Evolutionary conservation across 2,888 invertebrate genomes (phyloP), one percentile per base, ranked within the genome.

Genomic region (Drepana falcataria): DNA sequence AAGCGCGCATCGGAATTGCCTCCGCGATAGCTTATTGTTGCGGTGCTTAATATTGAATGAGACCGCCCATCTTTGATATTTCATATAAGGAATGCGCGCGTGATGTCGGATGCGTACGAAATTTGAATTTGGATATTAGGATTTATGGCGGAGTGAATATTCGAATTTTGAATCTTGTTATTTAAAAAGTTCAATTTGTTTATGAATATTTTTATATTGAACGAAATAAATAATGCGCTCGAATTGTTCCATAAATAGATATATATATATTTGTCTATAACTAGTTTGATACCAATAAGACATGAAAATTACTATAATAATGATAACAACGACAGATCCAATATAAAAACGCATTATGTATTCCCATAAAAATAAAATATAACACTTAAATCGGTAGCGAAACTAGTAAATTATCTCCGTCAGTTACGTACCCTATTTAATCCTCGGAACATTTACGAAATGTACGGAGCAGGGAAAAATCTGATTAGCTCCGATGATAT

Each of bases 401-500:
- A 75, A 81, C 79, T 77, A 83, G 75, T 82, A 80, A 53, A 53
- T 40, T 48, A 53, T 40, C 47, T 40, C 5, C 59, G 67, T 65
- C 56, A 53, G 49, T 62, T 65, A 63, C 69, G 71, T 72, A 69
- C 75, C 76, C 78, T 77, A 78, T 81, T 79, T 84, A 84, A 85
- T 84, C 76, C 75, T 66, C 63, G 65, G 73, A 80, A 79, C 79
- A 77, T 83, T 81, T 81, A 75, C 75, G 75, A 79, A 83, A 81
- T 77, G 75, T 77, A 71, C 70, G 78, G 63, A 73, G 73, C 69
- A 79, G 75, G 77, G 71, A 73, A 79, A 85, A 86, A 86, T 86
- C 85, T 86, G 87, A 87, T 86, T 86, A 85, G 82, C 85, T 79
- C 70, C 78, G 79, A 90, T 90, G 91, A 90, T 89, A 89, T 89